phyloP scores from a whole-genome alignment of 2,888 invertebrate genomes.

The Argyra leucocephala region DNA sequence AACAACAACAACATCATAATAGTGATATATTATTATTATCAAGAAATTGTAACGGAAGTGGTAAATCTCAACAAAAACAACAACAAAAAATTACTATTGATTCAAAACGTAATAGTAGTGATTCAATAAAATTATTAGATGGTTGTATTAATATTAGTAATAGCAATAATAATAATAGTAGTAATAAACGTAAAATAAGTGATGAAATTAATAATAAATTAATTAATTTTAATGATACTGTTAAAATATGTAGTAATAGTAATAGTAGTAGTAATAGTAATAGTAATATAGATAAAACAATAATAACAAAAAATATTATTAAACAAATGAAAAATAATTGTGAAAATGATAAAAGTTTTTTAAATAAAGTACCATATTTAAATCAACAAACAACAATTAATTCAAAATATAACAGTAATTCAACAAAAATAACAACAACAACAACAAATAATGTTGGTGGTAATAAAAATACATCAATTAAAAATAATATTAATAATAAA shows the following conservation, averaged over 20 bases:
- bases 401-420: constrained; percentile 25
- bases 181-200: not conserved
- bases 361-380: not conserved
- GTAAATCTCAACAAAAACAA: no score
- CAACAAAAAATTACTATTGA: not conserved
- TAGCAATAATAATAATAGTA: not conserved
- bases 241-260: not conserved
- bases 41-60: not conserved
- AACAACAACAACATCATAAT: not conserved
- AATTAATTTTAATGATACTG: not conserved
- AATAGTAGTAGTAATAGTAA: constrained; percentile 16
- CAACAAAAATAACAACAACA: constrained; percentile 20
- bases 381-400: not conserved
- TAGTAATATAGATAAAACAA: constrained; percentile 10
- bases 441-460: constrained; percentile 19
- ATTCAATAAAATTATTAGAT: not conserved
- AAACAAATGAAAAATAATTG: not conserved
- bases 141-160: not conserved
- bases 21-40: not conserved
- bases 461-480: constrained; percentile 15
- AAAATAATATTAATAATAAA: constrained; percentile 26
- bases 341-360: not conserved
- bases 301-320: not conserved
- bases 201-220: not conserved
- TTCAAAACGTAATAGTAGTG: not conserved